phyloP scores from a whole-genome alignment of 2,113 vertebrate genomes.

The Prunella fulvescens region DNA sequence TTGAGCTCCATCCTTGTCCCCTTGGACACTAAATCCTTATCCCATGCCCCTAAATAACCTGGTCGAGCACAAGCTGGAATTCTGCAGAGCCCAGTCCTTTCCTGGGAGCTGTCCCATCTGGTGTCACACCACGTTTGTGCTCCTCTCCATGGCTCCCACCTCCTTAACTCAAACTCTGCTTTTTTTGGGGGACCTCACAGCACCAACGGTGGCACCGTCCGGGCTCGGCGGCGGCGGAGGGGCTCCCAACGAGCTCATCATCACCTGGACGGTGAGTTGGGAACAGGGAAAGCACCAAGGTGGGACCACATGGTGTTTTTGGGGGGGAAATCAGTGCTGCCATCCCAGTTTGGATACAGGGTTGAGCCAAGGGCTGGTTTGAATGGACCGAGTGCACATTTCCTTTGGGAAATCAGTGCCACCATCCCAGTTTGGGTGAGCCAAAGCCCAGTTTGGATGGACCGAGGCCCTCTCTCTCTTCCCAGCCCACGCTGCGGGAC shows the following conservation, averaged over 20 bases:
- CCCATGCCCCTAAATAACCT: not conserved
- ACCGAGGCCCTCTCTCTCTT: not conserved
- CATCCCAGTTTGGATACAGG: not conserved
- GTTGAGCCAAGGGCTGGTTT: not conserved
- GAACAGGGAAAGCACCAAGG: not conserved
- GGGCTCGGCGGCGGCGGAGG: slow-evolving; percentile 93
- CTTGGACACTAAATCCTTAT: not conserved
- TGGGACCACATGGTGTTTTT: accelerated
- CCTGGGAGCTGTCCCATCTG: not conserved
- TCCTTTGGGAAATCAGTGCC: accelerated
- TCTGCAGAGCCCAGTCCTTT: not conserved
- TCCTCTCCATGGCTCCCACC: not conserved
- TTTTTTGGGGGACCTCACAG: slow-evolving; percentile 58
- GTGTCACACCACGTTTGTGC: accelerated
- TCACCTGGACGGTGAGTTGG: slow-evolving; percentile 90
- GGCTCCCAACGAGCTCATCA: slow-evolving; percentile 87
- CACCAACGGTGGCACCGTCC: slow-evolving; percentile 91
- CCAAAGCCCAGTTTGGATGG: not conserved
- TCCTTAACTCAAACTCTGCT: not conserved
- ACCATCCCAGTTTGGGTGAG: accelerated
- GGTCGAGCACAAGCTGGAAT: not conserved
- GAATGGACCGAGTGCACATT: accelerated
- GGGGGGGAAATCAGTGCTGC: no score
- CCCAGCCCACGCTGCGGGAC: slow-evolving; percentile 84
- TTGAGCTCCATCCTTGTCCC: not conserved